These are phyloP conservation scores for Ryuthela nishihirai DNA, from an alignment of 2,888 invertebrate genomes.

Conservation along the genomic window DNA sequence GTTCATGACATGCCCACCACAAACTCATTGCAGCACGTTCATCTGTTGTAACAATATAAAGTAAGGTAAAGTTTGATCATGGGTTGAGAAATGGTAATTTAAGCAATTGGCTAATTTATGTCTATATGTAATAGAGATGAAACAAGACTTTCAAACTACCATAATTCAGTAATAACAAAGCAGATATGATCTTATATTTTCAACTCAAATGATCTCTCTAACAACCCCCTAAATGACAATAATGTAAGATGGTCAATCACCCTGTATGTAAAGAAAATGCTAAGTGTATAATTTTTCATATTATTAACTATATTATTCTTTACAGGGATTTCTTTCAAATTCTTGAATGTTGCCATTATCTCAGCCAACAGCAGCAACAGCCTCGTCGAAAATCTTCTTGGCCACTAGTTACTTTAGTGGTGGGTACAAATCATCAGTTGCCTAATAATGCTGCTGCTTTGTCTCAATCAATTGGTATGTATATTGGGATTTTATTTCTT, in stretches of 20 bases:
- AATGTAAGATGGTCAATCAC: neutral
- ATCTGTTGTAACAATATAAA: no score
- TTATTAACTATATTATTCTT: slow-evolving; percentile 18
- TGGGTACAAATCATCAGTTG: slow-evolving; percentile 55
- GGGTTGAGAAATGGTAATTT: no score
- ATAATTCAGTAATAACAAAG: no score
- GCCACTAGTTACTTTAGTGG: slow-evolving; percentile 69
- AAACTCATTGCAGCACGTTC: no score
- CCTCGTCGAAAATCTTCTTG: slow-evolving; percentile 45
- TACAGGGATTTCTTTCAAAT: slow-evolving; percentile 69
- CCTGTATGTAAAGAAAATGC: neutral
- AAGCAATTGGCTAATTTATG: no score
- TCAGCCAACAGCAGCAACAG: slow-evolving; percentile 56
- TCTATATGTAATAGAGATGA: no score
- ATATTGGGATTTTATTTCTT: neutral
- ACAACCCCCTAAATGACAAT: neutral
- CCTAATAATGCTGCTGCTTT: slow-evolving; percentile 36
- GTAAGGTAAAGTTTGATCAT: no score
- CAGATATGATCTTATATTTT: no score
- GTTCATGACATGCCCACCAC: no score
- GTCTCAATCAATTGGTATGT: slow-evolving; percentile 36
- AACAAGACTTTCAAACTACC: no score
- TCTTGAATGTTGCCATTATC: slow-evolving; percentile 76
- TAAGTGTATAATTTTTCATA: neutral
- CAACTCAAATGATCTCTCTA: neutral